A percentile compares a stretch with the other conserved stretches of the same genome.
phyloP scores from a whole-genome alignment of 1,140 invertebrate species.

The Brachionus paranguensis region DNA sequence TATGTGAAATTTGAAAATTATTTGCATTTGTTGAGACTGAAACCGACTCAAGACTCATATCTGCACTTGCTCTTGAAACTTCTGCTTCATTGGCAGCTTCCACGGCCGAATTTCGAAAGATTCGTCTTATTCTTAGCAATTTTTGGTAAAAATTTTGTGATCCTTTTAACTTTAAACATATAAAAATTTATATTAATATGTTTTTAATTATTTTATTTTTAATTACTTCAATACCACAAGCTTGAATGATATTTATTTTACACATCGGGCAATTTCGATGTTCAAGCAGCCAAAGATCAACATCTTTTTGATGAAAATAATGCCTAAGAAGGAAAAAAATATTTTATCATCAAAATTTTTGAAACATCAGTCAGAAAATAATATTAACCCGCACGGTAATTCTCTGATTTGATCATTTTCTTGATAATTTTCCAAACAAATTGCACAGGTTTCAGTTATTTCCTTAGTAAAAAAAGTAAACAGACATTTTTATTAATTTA shows the following conservation, averaged over 20 bases:
- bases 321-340: conserved; percentile 62
- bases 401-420: conserved; percentile 33
- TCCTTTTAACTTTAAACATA: neutral
- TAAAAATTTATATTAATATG: neutral
- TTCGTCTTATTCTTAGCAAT: neutral
- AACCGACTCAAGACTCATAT: neutral
- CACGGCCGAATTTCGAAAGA: neutral
- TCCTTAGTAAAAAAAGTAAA: neutral
- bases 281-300: conserved; percentile 87
- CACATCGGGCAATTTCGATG: conserved; percentile 90
- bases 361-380: neutral
- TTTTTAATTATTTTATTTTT: neutral
- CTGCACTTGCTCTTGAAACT: neutral
- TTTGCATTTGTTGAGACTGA: neutral
- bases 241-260: conserved; percentile 86
- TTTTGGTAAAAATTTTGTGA: neutral
- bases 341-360: neutral
- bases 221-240: conserved; percentile 63
- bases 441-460: conserved; percentile 21
- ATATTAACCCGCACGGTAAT: conserved; percentile 19
- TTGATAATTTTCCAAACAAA: conserved; percentile 37
- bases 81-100: neutral
- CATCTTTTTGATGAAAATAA: conserved; percentile 84
- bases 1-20: neutral
- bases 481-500: too few species aligned